Evolutionary conservation across 2,113 vertebrate species (phyloP).

Genomic region (Callipepla californica): DNA sequence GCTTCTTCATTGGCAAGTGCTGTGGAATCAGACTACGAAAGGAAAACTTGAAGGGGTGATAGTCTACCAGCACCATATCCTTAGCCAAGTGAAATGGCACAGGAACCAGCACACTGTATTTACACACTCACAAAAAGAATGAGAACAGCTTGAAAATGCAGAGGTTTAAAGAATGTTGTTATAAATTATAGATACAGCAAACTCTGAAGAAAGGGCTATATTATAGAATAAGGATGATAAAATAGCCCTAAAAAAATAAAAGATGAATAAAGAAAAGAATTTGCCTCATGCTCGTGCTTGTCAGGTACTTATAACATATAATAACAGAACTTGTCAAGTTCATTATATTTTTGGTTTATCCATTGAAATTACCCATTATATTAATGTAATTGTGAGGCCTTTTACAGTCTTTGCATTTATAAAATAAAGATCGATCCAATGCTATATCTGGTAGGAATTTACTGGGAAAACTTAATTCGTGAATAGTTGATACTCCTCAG

Average conservation of each 20-base stretch:
- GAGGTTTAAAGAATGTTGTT: background rate
- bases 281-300: background rate
- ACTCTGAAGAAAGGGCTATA: background rate
- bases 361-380: background rate
- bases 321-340: background rate
- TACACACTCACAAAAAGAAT: background rate
- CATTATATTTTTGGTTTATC: background rate
- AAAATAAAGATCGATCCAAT: background rate
- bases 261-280: background rate
- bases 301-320: background rate
- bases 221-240: background rate
- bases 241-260: background rate
- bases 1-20: background rate
- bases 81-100: background rate
- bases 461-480: background rate
- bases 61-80: background rate
- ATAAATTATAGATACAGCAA: background rate
- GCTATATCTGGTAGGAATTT: background rate
- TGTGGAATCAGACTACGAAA: background rate
- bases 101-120: background rate
- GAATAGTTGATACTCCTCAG: background rate
- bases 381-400: background rate
- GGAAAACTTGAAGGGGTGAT: background rate
- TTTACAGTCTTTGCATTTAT: background rate
- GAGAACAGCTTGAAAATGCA: background rate